Percentiles rank a stretch among this genome's conserved stretches.
These are phyloP conservation scores for Rhynchonycteris naso DNA, from an alignment of 2,797 vertebrate genomes.

Conservation along the genomic window DNA sequence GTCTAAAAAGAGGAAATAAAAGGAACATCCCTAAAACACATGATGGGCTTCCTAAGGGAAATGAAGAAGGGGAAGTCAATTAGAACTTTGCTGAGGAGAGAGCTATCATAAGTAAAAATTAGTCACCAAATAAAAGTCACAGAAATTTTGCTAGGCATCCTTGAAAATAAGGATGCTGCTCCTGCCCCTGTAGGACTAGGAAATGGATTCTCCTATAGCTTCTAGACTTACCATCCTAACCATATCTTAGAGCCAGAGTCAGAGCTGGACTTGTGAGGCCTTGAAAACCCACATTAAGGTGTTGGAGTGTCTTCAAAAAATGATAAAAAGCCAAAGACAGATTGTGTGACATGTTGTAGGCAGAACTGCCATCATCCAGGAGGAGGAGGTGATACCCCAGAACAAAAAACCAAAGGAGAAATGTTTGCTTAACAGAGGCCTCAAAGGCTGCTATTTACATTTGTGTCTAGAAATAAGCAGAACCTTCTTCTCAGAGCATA, in stretches of 20 bases:
- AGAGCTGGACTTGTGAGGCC: neutral
- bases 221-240: neutral
- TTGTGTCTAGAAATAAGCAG: neutral
- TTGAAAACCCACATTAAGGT: neutral
- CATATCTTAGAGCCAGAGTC: neutral
- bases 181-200: neutral
- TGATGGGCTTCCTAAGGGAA: neutral
- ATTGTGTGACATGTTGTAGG: neutral
- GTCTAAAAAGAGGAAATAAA: slow-evolving; percentile 36
- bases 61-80: neutral
- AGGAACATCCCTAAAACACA: neutral
- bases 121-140: neutral
- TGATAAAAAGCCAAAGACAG: neutral
- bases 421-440: neutral
- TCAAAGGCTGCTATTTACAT: neutral
- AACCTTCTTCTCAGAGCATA: neutral
- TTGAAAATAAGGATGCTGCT: neutral
- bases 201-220: neutral
- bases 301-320: neutral
- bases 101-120: neutral
- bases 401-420: neutral
- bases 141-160: neutral
- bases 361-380: neutral
- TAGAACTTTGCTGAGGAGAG: neutral
- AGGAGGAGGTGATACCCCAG: neutral